These are phyloP conservation scores for Crocidura indochinensis DNA, from an alignment of 2,797 vertebrate species.

Conservation along the genomic window DNA sequence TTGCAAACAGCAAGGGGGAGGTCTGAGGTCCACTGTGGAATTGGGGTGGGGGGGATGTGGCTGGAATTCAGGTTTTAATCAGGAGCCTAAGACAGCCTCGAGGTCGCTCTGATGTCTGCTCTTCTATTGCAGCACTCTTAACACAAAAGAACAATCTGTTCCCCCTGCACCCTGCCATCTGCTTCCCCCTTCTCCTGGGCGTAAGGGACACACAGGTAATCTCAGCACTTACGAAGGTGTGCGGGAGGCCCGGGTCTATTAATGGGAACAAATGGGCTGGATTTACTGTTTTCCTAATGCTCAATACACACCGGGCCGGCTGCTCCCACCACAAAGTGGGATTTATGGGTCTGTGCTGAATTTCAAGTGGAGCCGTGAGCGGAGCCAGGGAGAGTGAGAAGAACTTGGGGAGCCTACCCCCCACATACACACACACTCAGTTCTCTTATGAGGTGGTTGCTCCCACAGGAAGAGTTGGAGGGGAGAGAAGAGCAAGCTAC, in stretches of 20 bases:
- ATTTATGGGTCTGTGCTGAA: slow-evolving; percentile 74
- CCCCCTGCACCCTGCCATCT: slow-evolving; percentile 85
- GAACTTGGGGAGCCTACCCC: neutral
- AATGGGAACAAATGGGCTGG: slow-evolving; percentile 82
- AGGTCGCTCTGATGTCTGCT: slow-evolving; percentile 70
- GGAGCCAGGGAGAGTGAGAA: neutral
- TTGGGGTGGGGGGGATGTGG: slow-evolving; percentile 12
- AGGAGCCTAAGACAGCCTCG: slow-evolving; percentile 82
- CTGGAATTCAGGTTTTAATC: slow-evolving; percentile 81
- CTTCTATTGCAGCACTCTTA: slow-evolving; percentile 84
- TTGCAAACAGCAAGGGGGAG: slow-evolving; percentile 86
- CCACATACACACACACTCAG: no score
- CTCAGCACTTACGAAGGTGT: slow-evolving; percentile 85
- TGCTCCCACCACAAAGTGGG: slow-evolving; percentile 67
- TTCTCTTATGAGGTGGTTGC: no score
- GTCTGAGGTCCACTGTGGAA: slow-evolving; percentile 81
- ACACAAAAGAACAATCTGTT: slow-evolving; percentile 81
- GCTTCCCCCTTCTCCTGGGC: slow-evolving; percentile 85
- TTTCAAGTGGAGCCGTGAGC: slow-evolving; percentile 57
- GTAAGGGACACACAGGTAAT: slow-evolving; percentile 85
- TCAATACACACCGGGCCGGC: slow-evolving; percentile 64
- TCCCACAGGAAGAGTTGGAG: no score
- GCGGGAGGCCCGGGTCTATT: slow-evolving; percentile 69
- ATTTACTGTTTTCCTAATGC: slow-evolving; percentile 80
- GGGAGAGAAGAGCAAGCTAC: no score